Percentiles rank a stretch among this genome's conserved stretches.
phyloP scores from a whole-genome alignment of 2,113 vertebrate genomes.

The Cromileptes altivelis region DNA sequence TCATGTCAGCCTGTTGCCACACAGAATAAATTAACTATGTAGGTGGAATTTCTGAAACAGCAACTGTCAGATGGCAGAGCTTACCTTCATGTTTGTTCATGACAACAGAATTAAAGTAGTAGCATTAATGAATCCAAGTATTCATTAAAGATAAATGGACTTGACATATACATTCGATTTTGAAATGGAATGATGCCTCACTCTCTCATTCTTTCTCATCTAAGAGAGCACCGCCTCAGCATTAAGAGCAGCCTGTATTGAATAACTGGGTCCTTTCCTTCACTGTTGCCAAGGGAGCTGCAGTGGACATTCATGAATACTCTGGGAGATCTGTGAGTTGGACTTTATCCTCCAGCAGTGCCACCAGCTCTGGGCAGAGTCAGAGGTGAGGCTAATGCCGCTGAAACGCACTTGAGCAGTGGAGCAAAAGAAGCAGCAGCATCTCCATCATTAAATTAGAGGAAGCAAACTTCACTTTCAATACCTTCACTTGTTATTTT shows the following conservation, averaged over 20 bases:
- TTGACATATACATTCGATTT: not conserved
- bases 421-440: slow-evolving; percentile 26
- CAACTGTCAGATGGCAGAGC: slow-evolving; percentile 34
- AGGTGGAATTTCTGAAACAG: slow-evolving; percentile 19
- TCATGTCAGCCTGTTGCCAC: slow-evolving; percentile 8
- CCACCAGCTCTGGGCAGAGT: slow-evolving; percentile 82
- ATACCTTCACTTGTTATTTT: not conserved
- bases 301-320: slow-evolving; percentile 88
- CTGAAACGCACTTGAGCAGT: slow-evolving; percentile 34
- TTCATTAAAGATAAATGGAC: not conserved
- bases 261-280: slow-evolving; percentile 47
- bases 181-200: slow-evolving; percentile 11
- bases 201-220: not conserved
- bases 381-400: slow-evolving; percentile 80
- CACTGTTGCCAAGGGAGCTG: slow-evolving; percentile 89
- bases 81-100: slow-evolving; percentile 22
- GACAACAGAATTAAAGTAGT: not conserved
- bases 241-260: slow-evolving; percentile 35
- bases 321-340: slow-evolving; percentile 80
- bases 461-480: slow-evolving; percentile 16
- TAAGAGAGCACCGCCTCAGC: slow-evolving; percentile 20
- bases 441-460: slow-evolving; percentile 14
- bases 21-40: slow-evolving; percentile 3
- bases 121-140: slow-evolving; percentile 4
- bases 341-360: slow-evolving; percentile 84